These are phyloP conservation scores for Drosophila pallidifrons DNA, from an alignment of 1,140 invertebrate species.

Conservation along the genomic window DNA sequence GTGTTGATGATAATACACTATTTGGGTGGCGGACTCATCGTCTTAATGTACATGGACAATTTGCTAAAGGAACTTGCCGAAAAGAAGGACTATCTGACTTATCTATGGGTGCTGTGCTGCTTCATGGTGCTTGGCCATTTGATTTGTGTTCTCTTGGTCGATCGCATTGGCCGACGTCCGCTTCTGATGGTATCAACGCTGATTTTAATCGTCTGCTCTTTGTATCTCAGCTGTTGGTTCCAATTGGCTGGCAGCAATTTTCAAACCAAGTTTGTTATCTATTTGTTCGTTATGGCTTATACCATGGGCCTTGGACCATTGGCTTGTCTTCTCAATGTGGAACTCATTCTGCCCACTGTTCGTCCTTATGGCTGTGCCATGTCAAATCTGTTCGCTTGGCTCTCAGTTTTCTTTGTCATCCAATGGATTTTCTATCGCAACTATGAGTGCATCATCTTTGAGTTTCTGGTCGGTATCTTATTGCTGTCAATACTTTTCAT, in stretches of 20 bases:
- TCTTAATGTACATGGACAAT: neutral
- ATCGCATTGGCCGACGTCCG: constrained; percentile 31
- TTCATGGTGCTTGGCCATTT: neutral
- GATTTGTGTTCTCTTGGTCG: constrained; percentile 36
- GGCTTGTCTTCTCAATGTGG: constrained; percentile 38
- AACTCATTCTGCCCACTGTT: constrained; percentile 8
- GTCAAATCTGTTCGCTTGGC: constrained; percentile 11
- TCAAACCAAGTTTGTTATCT: neutral
- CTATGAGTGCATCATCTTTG: neutral
- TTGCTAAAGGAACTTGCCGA: neutral
- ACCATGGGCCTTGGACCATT: constrained; percentile 30
- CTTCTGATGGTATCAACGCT: constrained; percentile 27
- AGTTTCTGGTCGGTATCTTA: neutral
- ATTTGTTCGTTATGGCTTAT: neutral
- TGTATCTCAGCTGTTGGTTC: constrained; percentile 1
- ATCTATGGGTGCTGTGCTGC: neutral
- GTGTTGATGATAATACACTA: neutral
- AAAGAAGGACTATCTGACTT: rapidly evolving
- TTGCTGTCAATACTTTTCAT: neutral
- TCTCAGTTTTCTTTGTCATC: constrained; percentile 6
- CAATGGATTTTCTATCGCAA: constrained; percentile 13
- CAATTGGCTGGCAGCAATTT: too few relatives aligned
- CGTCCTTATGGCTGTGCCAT: constrained; percentile 20
- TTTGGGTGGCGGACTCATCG: neutral
- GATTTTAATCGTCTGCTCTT: neutral